Evolutionary conservation across 2,888 invertebrate species (phyloP).

Genomic region (Lasioglossum vierecki): DNA sequence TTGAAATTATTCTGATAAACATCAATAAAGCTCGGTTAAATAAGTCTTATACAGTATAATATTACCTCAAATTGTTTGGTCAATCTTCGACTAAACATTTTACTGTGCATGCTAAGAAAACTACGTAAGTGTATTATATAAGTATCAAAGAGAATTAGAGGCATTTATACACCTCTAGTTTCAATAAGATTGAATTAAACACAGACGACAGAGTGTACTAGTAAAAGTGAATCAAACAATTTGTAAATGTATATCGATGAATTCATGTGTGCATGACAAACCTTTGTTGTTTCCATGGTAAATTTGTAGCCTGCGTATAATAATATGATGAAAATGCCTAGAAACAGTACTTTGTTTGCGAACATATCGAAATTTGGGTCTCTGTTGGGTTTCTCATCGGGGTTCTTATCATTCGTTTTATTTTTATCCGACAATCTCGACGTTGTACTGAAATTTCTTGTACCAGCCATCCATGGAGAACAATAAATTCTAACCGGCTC

Average conservation of each 20-base stretch:
- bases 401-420: slow-evolving; percentile 10
- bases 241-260: background rate
- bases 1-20: slow-evolving; percentile 85
- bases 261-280: slow-evolving; percentile 31
- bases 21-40: slow-evolving; percentile 3
- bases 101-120: background rate
- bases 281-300: background rate
- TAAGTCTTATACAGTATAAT: background rate
- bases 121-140: background rate
- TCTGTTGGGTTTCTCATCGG: slow-evolving; percentile 64
- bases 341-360: slow-evolving; percentile 40
- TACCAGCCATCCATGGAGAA: slow-evolving; percentile 23
- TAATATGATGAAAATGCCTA: background rate
- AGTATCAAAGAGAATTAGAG: background rate
- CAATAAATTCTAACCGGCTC: slow-evolving; percentile 30
- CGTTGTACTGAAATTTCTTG: slow-evolving; percentile 69
- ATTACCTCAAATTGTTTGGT: background rate
- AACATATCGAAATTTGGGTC: slow-evolving; percentile 68
- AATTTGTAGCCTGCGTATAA: background rate
- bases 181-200: background rate
- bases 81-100: background rate
- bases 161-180: background rate
- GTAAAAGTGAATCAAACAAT: background rate
- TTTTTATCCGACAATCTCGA: slow-evolving; percentile 50
- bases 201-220: background rate